phyloP scores from a whole-genome alignment of 2,113 vertebrate genomes.

The Monarcha castaneiventris region DNA sequence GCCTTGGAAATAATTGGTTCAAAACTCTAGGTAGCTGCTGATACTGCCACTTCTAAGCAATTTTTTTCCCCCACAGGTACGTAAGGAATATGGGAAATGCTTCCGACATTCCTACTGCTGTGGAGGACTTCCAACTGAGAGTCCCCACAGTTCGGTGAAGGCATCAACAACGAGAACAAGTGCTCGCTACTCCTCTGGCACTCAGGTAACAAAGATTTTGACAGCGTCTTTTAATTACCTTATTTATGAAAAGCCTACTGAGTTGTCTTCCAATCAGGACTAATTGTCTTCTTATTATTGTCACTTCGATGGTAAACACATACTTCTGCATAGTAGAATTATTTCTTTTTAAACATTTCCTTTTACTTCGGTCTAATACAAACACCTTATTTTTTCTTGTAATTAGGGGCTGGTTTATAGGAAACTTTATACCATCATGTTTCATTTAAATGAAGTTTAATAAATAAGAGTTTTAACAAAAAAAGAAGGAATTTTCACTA shows the following conservation, averaged over 20 bases:
- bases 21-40: not conserved
- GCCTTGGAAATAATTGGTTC: not conserved
- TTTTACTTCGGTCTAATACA: not conserved
- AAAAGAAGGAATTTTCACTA: not conserved
- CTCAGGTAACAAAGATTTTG: conserved; percentile 84
- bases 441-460: not conserved
- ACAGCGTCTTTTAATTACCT: conserved; percentile 69
- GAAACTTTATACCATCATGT: not conserved
- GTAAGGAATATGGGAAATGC: conserved; percentile 97
- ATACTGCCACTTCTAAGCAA: not conserved
- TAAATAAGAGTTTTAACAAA: not conserved
- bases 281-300: conserved; percentile 69
- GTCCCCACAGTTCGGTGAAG: conserved; percentile 93
- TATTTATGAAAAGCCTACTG: conserved; percentile 64
- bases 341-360: conserved; percentile 28
- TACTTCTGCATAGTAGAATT: not conserved
- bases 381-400: not conserved
- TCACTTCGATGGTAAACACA: conserved; percentile 42
- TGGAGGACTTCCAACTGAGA: conserved; percentile 89
- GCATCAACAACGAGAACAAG: conserved; percentile 93
- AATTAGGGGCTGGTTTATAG: not conserved
- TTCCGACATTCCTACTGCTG: conserved; percentile 97
- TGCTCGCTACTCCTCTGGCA: conserved; percentile 97
- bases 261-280: conserved; percentile 62
- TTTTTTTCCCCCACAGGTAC: conserved; percentile 74